A percentile compares a stretch with the other conserved stretches of the same genome.
These are phyloP conservation scores for Myripristis jacobus DNA, from an alignment of 2,797 vertebrate species.

Conservation along the genomic window DNA sequence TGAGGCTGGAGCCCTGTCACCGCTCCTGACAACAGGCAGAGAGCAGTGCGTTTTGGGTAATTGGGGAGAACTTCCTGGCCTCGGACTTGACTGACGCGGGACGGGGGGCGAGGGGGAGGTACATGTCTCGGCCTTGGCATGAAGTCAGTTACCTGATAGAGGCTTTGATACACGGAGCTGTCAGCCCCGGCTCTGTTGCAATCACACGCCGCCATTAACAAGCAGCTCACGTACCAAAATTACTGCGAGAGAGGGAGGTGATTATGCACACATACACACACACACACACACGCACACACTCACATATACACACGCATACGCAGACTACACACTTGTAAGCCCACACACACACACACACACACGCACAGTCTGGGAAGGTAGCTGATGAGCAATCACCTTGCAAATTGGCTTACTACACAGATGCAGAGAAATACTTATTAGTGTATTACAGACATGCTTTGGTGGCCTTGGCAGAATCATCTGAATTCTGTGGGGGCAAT, in stretches of 20 bases:
- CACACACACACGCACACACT: background rate
- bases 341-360: conserved; percentile 3
- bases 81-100: conserved; percentile 49
- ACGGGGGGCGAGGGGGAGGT: background rate
- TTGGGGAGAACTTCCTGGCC: conserved; percentile 62
- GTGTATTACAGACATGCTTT: conserved; percentile 35
- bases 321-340: background rate
- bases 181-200: conserved; percentile 47
- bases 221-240: conserved; percentile 16
- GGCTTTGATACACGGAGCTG: conserved; percentile 42
- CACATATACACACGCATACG: background rate
- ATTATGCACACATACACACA: too few species aligned
- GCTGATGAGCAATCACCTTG: conserved; percentile 56
- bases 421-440: conserved; percentile 51
- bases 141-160: conserved; percentile 52
- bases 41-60: conserved; percentile 57
- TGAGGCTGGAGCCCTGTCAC: conserved; percentile 49
- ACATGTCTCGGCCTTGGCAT: conserved; percentile 25
- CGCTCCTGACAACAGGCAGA: conserved; percentile 42
- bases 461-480: conserved; percentile 22
- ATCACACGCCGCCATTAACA: conserved; percentile 57
- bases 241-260: background rate
- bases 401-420: conserved; percentile 39
- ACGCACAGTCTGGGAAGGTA: background rate
- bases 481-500: background rate